Evolutionary conservation across 2,888 invertebrate genomes (phyloP).

Genomic region (Caradrina clavipalpis): DNA sequence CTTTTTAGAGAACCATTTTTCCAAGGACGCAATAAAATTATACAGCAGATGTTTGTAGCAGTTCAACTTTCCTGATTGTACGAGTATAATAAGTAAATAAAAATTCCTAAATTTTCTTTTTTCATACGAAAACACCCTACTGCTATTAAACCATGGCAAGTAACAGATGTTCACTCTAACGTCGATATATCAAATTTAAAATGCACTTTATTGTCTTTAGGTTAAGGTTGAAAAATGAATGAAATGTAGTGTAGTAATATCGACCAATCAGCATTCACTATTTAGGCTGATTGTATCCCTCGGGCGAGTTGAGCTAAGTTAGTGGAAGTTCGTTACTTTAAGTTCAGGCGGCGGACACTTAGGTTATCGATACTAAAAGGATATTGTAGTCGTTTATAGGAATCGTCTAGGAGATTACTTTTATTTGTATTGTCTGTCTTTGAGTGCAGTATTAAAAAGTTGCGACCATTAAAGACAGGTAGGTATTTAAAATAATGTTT

Average conservation of each 20-base stretch:
- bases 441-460: not conserved
- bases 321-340: conserved; percentile 59
- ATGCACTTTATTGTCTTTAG: not conserved
- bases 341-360: conserved; percentile 40
- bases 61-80: conserved; percentile 32
- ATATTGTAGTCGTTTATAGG: conserved; percentile 35
- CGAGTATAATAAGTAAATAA: conserved; percentile 35
- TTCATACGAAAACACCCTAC: conserved; percentile 17
- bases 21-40: conserved; percentile 34
- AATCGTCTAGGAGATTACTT: conserved; percentile 26
- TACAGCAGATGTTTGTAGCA: conserved; percentile 40
- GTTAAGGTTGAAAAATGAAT: conserved; percentile 33
- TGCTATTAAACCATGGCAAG: conserved; percentile 38
- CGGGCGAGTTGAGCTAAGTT: conserved; percentile 54
- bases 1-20: conserved; percentile 12
- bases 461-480: not conserved
- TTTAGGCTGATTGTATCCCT: conserved; percentile 68
- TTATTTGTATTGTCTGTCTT: conserved; percentile 27
- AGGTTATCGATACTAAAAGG: conserved; percentile 56
- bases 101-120: conserved; percentile 28
- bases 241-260: conserved; percentile 22
- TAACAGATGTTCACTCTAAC: conserved; percentile 38
- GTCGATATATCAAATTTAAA: not conserved
- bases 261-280: conserved; percentile 62
- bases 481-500: no score